Evolutionary conservation across 2,888 invertebrate species (phyloP), one percentile per base, ranked within the genome.

Genomic region (Venusia cambrica): DNA sequence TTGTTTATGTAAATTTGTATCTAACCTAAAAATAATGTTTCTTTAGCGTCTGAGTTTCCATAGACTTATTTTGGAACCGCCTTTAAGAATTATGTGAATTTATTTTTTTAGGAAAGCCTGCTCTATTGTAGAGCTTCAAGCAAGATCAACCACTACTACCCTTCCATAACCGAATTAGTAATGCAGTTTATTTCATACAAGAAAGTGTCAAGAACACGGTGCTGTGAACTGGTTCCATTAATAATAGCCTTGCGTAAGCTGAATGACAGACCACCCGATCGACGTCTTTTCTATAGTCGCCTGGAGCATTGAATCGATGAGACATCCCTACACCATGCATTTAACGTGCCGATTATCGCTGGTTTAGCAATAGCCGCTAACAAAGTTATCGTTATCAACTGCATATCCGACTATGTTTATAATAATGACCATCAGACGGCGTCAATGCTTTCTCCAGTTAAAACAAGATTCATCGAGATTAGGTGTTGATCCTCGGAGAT

Each of bases 401-500:
- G 26, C 24, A 34, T 17, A 45, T 45, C 41, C 17, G 15, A 13
- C 15, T 32, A 34, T 39, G 24, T 35, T 36, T 33, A 32, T 33
- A 24, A 20, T 40, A 40, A 42, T 45, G 31, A 28, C 10, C 28
- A 36, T 38, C 26, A 21, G 30, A 28, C 35, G 36, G 24, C 30
- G 33, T 19, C 26, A 36, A 45, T 39, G 27, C 37, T 45, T 48
- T 48, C 48, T 38, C 43, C 11, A 10, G 21, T 15, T 40, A 31
- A 30, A 37, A 37, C 18, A 21, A 24, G 33, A 35, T 32, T 26
- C 21, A 36, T 41, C 19, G 28, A 18, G 21, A 28, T 39, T 21
- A 19, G 24, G 28, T 35, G 35, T 33, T 27, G 20, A 39, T 38
- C n/a, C n/a, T n/a, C n/a, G n/a, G n/a, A n/a, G n/a, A n/a, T n/a